A percentile compares a stretch with the other conserved stretches of the same genome.
These are phyloP conservation scores for Zootoca vivipara DNA, from an alignment of 2,113 vertebrate genomes.

Conservation along the genomic window DNA sequence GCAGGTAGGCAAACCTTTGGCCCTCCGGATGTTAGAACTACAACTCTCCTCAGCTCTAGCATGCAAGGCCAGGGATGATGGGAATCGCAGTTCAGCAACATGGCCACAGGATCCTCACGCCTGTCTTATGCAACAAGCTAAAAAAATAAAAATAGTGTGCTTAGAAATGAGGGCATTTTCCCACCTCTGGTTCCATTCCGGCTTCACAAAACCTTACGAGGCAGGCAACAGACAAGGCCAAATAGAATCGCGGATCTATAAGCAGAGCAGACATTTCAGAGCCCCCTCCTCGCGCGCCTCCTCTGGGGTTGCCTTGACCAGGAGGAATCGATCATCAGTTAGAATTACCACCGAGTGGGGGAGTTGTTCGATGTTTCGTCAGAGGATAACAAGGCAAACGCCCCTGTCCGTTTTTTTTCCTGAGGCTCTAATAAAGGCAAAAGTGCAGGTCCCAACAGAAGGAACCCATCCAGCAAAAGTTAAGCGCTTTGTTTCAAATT, in stretches of 20 bases:
- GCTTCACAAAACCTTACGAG: background rate
- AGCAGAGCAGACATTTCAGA: background rate
- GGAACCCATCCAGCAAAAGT: no score
- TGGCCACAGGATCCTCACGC: no score
- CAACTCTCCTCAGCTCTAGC: no score
- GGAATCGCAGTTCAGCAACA: no score
- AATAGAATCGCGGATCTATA: background rate
- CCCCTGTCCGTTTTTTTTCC: background rate
- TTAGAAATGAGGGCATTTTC: no score
- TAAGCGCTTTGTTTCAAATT: background rate
- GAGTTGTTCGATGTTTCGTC: background rate
- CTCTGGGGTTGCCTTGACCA: background rate
- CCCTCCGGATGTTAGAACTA: no score
- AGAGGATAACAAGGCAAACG: background rate
- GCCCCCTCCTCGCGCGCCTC: background rate
- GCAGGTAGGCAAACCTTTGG: no score
- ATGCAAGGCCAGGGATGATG: no score
- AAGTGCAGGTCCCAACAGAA: background rate
- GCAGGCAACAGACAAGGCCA: background rate
- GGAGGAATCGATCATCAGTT: background rate
- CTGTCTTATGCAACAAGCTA: no score
- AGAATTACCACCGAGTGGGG: background rate
- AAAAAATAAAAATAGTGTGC: no score
- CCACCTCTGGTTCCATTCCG: background rate
- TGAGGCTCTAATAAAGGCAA: background rate